phyloP scores from a whole-genome alignment of 2,797 vertebrate species.

The Hipposideros larvatus region DNA sequence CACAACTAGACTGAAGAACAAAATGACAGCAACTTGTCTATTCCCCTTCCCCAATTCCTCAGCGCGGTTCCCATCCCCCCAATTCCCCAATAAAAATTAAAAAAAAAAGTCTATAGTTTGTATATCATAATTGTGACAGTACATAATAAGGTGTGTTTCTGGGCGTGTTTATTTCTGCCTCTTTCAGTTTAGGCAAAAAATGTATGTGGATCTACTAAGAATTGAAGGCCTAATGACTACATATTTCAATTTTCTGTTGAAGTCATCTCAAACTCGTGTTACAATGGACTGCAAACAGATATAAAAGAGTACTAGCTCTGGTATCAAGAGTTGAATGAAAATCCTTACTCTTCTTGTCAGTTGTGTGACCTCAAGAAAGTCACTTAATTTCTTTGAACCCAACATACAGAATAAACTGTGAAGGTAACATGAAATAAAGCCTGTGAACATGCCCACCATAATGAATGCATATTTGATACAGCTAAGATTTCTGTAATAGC shows the following conservation, averaged over 20 bases:
- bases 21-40: no score
- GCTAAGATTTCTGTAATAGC: not conserved
- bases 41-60: no score
- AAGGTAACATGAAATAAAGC: not conserved
- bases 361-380: not conserved
- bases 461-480: rapidly evolving
- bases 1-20: no score
- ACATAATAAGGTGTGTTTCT: not conserved
- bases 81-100: no score
- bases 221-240: not conserved
- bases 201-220: not conserved
- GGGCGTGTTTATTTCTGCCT: not conserved
- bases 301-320: not conserved
- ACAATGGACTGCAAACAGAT: not conserved
- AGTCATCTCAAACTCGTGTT: not conserved
- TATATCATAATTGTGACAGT: not conserved
- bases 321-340: not conserved
- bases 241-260: not conserved
- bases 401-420: not conserved
- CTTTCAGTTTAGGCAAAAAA: not conserved
- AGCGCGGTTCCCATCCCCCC: no score
- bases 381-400: not conserved
- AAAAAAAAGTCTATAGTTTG: not conserved
- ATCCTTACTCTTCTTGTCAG: not conserved
- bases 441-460: rapidly evolving